phyloP scores from a whole-genome alignment of 2,113 vertebrate species.

The Anarhynchus alexandrinus region DNA sequence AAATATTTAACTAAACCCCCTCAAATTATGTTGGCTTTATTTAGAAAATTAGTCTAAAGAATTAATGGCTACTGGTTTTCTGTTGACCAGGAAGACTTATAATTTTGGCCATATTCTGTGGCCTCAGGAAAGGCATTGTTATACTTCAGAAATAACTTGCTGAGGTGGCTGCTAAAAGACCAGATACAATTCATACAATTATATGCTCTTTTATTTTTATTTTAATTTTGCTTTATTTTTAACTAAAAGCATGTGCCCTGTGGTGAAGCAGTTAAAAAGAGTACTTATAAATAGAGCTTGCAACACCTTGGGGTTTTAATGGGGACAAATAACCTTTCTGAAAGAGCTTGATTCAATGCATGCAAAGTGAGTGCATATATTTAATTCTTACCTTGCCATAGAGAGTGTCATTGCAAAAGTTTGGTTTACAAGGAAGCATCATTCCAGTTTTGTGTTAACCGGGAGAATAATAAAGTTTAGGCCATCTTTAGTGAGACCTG shows the following conservation, averaged over 20 bases:
- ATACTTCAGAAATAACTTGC: conserved; percentile 72
- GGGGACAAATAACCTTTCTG: conserved; percentile 44
- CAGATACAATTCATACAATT: not conserved
- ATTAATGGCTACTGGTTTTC: not conserved
- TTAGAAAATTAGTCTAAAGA: not conserved
- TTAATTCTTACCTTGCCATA: conserved; percentile 80
- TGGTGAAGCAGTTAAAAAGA: conserved; percentile 36
- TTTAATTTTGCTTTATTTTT: conserved; percentile 24
- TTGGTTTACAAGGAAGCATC: conserved; percentile 1
- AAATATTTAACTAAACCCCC: not conserved
- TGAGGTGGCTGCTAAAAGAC: conserved; percentile 53
- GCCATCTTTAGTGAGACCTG: not conserved
- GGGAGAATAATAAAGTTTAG: conserved; percentile 16
- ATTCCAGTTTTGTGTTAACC: not conserved
- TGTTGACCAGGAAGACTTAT: not conserved
- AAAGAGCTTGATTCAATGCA: conserved; percentile 71
- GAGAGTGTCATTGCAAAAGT: conserved; percentile 31
- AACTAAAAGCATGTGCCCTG: conserved; percentile 75
- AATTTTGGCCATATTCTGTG: not conserved
- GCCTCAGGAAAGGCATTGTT: conserved; percentile 44
- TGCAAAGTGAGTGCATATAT: conserved; percentile 61
- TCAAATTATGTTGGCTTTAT: not conserved
- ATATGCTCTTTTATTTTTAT: not conserved
- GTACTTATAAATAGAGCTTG: conserved; percentile 61
- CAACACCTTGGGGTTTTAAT: conserved; percentile 58